Evolutionary conservation across 2,888 invertebrate species (phyloP), one percentile per base, ranked within the genome.

Genomic region (Drosophila borealis): DNA sequence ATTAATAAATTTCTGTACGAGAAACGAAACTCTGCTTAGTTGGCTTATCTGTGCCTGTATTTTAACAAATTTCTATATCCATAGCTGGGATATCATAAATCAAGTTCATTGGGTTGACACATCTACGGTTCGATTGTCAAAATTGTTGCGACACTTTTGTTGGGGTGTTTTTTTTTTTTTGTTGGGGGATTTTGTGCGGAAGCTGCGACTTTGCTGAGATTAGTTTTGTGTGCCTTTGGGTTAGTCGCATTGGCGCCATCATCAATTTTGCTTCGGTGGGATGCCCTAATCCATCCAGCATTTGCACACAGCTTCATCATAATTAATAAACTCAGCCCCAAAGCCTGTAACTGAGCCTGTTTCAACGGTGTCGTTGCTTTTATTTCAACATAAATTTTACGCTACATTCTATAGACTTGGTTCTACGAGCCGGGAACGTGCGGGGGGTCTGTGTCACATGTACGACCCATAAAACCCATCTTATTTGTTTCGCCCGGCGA

Each of bases 371-470:
- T 66, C 74, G 73, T 66, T 25, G 25, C 69, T 72, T 86, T 80
- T 87, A 70, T 81, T 84, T 84, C 82, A 69, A 74, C 88, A 84
- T 84, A 69, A 79, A 85, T 82, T 77, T 70, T 70, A 76, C 73
- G 79, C 63, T 68, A 73, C 62, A 70, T 76, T 76, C 66, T 59
- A 34, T 59, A 54, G 55, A 44, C 62, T 48, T 42, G 34, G 36
- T 44, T 65, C 37, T 55, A 8, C 13, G 19, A 17, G 55, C 2
- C 0, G 11, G 10, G 44, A 10, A 19, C 1, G 33, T n/a, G 14
- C 45, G 54, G 42, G 49, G 25, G 34, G 56, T 53, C 70, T 60
- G 51, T 44, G 59, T 68, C 67, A 71, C 84, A 81, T 84, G 87
- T 87, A 64, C 84, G 62, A 70, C 53, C 65, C 85, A 80, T 84